Evolutionary conservation across 2,797 vertebrate genomes (phyloP).

Genomic region (Typhlichthys subterraneus): DNA sequence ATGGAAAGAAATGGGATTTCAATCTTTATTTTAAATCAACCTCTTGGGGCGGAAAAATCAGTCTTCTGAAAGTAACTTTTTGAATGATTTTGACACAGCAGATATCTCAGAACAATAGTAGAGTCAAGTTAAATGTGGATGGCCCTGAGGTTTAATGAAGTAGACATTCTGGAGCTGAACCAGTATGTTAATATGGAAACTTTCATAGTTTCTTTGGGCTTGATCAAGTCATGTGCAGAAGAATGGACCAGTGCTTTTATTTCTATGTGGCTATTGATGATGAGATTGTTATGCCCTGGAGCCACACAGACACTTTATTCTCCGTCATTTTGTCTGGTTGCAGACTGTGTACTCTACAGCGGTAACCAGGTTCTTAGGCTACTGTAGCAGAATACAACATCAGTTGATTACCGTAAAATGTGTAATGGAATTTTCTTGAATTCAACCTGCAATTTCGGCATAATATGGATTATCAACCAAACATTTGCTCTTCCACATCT

Average conservation of each 20-base stretch:
- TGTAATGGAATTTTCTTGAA: too few relatives aligned
- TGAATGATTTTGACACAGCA: constrained; percentile 6
- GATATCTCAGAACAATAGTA: constrained; percentile 19
- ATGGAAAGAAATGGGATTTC: background rate
- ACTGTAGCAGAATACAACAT: too few relatives aligned
- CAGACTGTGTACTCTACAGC: too few relatives aligned
- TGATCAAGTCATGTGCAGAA: constrained; percentile 14
- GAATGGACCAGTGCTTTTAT: background rate
- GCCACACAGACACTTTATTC: too few relatives aligned
- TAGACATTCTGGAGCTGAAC: constrained; percentile 16
- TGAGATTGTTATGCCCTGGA: background rate
- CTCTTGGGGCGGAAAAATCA: constrained; percentile 8
- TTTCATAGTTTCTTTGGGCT: constrained; percentile 12
- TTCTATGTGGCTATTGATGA: background rate
- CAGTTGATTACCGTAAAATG: too few relatives aligned
- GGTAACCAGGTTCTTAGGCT: too few relatives aligned
- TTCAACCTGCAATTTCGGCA: too few relatives aligned
- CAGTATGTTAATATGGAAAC: background rate
- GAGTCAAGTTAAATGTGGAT: constrained; percentile 31
- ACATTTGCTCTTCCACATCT: too few relatives aligned
- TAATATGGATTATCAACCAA: too few relatives aligned
- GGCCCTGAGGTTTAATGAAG: constrained; percentile 6
- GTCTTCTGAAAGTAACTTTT: background rate
- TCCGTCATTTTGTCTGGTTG: too few relatives aligned
- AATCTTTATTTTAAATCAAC: background rate